Evolutionary conservation across 1,140 invertebrate species (phyloP).

Genomic region (Nautilus pompilius): DNA sequence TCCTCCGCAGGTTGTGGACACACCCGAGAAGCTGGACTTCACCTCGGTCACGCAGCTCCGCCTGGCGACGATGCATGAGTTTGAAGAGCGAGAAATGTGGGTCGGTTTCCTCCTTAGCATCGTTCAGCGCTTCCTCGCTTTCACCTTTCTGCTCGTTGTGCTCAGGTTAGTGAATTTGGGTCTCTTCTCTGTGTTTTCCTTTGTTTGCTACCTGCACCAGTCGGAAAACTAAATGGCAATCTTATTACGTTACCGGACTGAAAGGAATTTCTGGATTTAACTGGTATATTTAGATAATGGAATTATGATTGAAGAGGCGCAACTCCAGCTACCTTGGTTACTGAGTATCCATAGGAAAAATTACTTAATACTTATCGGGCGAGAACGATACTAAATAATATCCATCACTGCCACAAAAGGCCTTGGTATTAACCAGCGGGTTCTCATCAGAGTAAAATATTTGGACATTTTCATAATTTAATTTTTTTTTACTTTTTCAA

Average conservation of each 20-base stretch:
- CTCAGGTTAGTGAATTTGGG: constrained; percentile 23
- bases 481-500: no score
- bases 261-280: not conserved
- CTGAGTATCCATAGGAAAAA: no score
- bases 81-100: constrained; percentile 25
- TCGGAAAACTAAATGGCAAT: not conserved
- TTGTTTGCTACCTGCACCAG: not conserved
- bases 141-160: constrained; percentile 46
- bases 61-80: constrained; percentile 38
- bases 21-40: constrained; percentile 24
- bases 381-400: no score
- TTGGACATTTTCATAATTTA: no score
- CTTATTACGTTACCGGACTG: not conserved
- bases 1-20: constrained; percentile 24
- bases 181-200: not conserved
- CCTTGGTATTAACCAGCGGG: no score
- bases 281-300: not conserved
- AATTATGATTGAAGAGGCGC: not conserved
- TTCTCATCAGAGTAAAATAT: no score
- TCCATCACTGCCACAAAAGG: no score
- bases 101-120: constrained; percentile 28
- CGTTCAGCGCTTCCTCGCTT: constrained; percentile 36
- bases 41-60: constrained; percentile 37
- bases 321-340: no score
- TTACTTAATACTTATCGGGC: no score